A percentile compares a stretch with the other conserved stretches of the same genome.
phyloP scores from a whole-genome alignment of 1,140 invertebrate genomes.

The Periplaneta americana region DNA sequence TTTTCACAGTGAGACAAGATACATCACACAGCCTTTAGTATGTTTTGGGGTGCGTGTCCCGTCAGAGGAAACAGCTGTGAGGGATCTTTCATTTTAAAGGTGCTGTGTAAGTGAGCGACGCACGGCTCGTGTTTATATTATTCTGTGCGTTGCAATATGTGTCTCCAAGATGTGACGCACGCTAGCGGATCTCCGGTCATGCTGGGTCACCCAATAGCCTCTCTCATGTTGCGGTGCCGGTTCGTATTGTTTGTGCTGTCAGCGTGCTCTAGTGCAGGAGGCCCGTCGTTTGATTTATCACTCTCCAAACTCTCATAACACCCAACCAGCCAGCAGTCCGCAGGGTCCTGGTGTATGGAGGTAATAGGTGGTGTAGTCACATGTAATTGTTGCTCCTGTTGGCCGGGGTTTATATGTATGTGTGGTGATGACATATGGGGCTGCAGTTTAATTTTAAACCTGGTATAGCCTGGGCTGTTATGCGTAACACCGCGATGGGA shows the following conservation, averaged over 20 bases:
- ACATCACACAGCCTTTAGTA: too few relatives aligned
- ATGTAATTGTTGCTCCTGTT: not conserved
- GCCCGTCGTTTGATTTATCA: not conserved
- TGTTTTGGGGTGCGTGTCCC: too few relatives aligned
- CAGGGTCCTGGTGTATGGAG: not conserved
- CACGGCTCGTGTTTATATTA: too few relatives aligned
- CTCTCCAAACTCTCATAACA: not conserved
- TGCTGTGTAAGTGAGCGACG: too few relatives aligned
- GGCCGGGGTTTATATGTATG: too few relatives aligned
- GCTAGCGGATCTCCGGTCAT: not conserved
- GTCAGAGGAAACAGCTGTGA: too few relatives aligned
- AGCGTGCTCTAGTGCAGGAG: not conserved
- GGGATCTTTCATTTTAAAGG: too few relatives aligned
- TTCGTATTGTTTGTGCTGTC: not conserved
- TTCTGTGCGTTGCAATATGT: too few relatives aligned
- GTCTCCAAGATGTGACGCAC: not conserved
- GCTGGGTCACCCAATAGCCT: too few relatives aligned
- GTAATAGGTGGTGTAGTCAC: not conserved
- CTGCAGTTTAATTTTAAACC: not conserved
- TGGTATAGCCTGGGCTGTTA: not conserved
- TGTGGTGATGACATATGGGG: not conserved
- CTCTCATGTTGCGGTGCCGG: not conserved
- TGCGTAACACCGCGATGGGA: not conserved
- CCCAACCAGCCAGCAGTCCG: not conserved
- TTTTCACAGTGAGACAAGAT: too few relatives aligned